Evolutionary conservation across 1,140 invertebrate species (phyloP).

Genomic region (Apocrypta bakeri): DNA sequence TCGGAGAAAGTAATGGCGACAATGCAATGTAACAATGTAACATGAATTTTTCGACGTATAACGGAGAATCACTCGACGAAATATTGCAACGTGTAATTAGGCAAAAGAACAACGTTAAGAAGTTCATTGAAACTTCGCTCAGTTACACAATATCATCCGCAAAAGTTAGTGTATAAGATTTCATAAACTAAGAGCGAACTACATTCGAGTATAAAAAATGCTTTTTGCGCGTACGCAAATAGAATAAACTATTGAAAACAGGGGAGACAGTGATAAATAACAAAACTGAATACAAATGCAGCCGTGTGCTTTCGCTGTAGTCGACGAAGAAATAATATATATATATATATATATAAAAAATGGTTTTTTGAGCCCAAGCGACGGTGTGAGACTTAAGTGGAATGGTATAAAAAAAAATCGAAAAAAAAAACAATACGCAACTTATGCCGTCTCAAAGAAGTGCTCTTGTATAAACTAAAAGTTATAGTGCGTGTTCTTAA

Average conservation of each 20-base stretch:
- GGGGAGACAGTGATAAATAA: not conserved
- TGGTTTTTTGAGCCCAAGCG: constrained; percentile 34
- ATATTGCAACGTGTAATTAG: not conserved
- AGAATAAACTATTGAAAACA: not conserved
- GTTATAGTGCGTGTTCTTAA: constrained; percentile 50
- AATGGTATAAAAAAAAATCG: constrained; percentile 33
- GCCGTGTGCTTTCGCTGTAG: not conserved
- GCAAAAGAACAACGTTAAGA: too few species aligned
- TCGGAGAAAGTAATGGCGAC: constrained; percentile 15
- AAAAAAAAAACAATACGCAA: constrained; percentile 54
- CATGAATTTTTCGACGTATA: not conserved
- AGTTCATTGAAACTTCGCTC: not conserved
- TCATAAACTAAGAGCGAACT: not conserved
- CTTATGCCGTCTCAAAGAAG: constrained; percentile 69
- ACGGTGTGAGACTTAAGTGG: constrained; percentile 47
- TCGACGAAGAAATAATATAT: not conserved
- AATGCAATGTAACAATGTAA: constrained; percentile 11
- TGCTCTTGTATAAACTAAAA: constrained; percentile 66
- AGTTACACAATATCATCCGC: not conserved
- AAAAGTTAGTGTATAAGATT: not conserved
- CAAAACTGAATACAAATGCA: not conserved
- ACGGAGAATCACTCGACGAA: constrained; percentile 3
- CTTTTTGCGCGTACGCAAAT: not conserved
- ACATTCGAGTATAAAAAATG: not conserved
- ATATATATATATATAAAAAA: constrained; percentile 18